Evolutionary conservation across 2,888 invertebrate species (phyloP).

Genomic region (Unio delphinus): DNA sequence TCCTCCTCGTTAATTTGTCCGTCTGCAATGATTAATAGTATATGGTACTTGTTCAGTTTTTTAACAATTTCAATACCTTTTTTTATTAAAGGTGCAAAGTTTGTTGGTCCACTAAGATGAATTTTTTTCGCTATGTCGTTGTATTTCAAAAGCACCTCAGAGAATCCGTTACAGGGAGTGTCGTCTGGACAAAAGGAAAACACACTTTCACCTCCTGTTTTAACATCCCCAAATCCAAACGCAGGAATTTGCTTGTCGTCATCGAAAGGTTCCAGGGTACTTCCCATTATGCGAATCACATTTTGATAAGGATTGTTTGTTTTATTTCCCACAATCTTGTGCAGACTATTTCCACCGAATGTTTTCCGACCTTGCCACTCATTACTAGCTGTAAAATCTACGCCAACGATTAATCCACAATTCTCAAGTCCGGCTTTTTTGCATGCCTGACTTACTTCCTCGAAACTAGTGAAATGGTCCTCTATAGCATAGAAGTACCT

Average conservation of each 20-base stretch:
- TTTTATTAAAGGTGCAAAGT: slow-evolving; percentile 73
- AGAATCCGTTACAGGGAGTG: slow-evolving; percentile 57
- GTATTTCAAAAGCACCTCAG: slow-evolving; percentile 70
- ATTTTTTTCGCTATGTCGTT: slow-evolving; percentile 70
- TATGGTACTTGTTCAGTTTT: slow-evolving; percentile 57
- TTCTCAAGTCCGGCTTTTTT: slow-evolving; percentile 72
- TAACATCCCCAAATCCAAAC: slow-evolving; percentile 68
- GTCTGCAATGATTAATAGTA: slow-evolving; percentile 74
- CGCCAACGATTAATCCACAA: slow-evolving; percentile 74
- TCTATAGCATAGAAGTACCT: slow-evolving; percentile 58
- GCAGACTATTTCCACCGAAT: slow-evolving; percentile 71
- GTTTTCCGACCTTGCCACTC: slow-evolving; percentile 75
- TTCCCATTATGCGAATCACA: slow-evolving; percentile 67
- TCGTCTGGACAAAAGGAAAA: slow-evolving; percentile 61
- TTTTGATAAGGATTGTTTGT: slow-evolving; percentile 73
- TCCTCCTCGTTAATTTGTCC: slow-evolving; percentile 74
- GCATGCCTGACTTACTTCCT: slow-evolving; percentile 71
- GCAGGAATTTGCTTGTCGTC: slow-evolving; percentile 64
- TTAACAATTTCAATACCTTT: slow-evolving; percentile 73
- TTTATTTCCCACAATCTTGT: slow-evolving; percentile 66
- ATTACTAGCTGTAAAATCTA: slow-evolving; percentile 75
- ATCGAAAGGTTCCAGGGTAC: slow-evolving; percentile 66
- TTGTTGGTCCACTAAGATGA: slow-evolving; percentile 73
- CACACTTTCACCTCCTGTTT: slow-evolving; percentile 59
- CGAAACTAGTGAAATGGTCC: slow-evolving; percentile 69